Conservation (phyloP, 2,797 vertebrate genomes). For the Pampus argenteus region DNA sequence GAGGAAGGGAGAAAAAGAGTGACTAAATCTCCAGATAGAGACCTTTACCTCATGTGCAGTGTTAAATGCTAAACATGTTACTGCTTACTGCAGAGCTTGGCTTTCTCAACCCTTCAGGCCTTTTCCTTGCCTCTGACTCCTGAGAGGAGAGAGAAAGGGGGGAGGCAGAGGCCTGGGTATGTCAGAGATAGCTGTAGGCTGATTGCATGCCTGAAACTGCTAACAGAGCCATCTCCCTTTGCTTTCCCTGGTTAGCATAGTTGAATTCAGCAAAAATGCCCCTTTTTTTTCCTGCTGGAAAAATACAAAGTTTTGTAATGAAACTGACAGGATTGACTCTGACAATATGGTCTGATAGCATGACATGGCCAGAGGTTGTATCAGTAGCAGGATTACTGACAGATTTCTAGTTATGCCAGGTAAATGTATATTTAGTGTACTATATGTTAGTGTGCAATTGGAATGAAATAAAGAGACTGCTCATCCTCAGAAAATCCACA, state of each 20-base stretch:
- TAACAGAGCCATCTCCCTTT: conserved; percentile 26
- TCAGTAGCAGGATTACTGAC: conserved; percentile 9
- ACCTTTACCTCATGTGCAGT: conserved; percentile 57
- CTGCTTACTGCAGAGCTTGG: conserved; percentile 59
- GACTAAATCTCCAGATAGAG: conserved; percentile 34
- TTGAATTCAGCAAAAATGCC: conserved; percentile 19
- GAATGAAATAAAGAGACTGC: neutral
- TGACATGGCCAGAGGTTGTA: conserved; percentile 1
- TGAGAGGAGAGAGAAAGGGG: conserved; percentile 25
- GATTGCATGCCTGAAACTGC: conserved; percentile 42
- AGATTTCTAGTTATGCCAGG: neutral
- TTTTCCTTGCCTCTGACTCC: conserved; percentile 53
- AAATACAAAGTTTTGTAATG: conserved; percentile 26
- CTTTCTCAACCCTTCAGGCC: conserved; percentile 50
- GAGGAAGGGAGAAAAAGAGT: conserved; percentile 2
- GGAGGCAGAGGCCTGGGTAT: conserved; percentile 41
- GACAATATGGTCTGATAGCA: conserved; percentile 23
- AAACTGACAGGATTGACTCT: conserved; percentile 25
- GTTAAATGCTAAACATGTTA: conserved; percentile 72
- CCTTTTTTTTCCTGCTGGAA: neutral
- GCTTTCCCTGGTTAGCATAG: conserved; percentile 27
- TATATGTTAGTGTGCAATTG: neutral
- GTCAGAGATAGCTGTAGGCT: conserved; percentile 60
- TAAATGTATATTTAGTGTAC: neutral
- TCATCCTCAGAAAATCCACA: neutral